Evolutionary conservation across 2,888 invertebrate genomes (phyloP), one percentile per base, ranked within the genome.

Genomic region (Eueremaeus valkanovi): DNA sequence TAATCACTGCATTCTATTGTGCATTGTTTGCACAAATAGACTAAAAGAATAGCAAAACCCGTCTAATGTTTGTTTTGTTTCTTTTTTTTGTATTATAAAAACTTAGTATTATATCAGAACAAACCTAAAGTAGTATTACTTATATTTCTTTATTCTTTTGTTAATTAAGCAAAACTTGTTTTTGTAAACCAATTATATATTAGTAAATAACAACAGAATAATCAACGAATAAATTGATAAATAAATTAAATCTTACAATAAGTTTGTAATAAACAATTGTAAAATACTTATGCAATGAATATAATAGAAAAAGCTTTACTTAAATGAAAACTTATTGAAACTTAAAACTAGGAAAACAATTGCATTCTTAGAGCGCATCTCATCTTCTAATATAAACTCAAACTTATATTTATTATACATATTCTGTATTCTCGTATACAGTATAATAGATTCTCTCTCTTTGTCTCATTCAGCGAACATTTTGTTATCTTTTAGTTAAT

Each of bases 231-330:
- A 21, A 33, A 36, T 66, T n/a, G 36, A 33, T 16, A n/a, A 66
- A 36, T 66, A 36, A 33, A 66, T 66, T 36, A 66, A 66, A 36
- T 36, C 36, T 36, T 66, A 11, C 63, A 66, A 66, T 66, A 36
- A 66, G n/a, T n/a, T 66, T 55, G 21, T 36, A 66, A 66, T 66
- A 66, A n/a, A n/a, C n/a, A n/a, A n/a, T n/a, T n/a, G n/a, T n/a
- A 66, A 66, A 66, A 66, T 36, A 66, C 36, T 21, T 6, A 24
- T 31, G 49, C 27, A 58, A 58, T 58, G 36, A 33, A 33, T 66
- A 21, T 36, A 66, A 58, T 58, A 58, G 29, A 58, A 66, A 63
- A 36, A 36, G 11, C 16, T 66, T 61, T 18, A 11, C 11, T 11
- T 49, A 11, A n/a, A 51, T n/a, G 21, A 29, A 45, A 45, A 45